Base-by-base conservation (phyloP, 2,888 invertebrate species). In the Dusona sp. region DNA sequence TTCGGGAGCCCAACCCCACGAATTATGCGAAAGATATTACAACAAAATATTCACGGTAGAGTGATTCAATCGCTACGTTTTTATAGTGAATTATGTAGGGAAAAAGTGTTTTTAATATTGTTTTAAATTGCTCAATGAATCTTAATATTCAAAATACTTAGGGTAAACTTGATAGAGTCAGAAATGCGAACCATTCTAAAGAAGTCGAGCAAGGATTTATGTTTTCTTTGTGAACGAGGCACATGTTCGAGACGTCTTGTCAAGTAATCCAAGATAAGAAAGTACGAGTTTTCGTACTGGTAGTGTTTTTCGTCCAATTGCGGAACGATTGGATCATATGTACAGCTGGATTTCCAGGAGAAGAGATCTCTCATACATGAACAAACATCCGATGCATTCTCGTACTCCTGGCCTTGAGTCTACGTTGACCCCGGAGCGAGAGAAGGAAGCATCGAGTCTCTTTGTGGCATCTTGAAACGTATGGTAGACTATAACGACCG, bases 341-440 rank as follows among this genome's bases (percentile, higher is more conserved):
- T 33, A 33, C 25, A 75, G 74, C 64, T 61, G 48, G 61, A 75
- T 36, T 70, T 74, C 57, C 74, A 75, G 74, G 75, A 75, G 68
- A 64, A 68, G 64, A 70, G 57, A 25, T 79, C 38, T 48, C 65
- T 45, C 33, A n/a, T 13, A 57, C 36, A 25, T 65, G 29, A 67
- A 51, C 67, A 84, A 51, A 80, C 75, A 77, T 84, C 75, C 57
- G 36, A 61, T 81, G 72, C 22, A 54, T 57, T 78, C 81, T 84
- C 75, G n/a, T 72, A 65, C 54, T 70, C 75, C 64, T 79, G 85
- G 78, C 85, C 81, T 85, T 85, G 81, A 78, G 78, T 81, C 73
- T 38, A 57, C 64, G 73, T 74, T 81, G 81, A 81, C 81, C 81
- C 67, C 57, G 45, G 74, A 38, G 51, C 72, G 67, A 83, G 67